A percentile compares a stretch with the other conserved stretches of the same genome.
Conservation (phyloP, 2,113 vertebrate species). For the Clarias batrachus region DNA sequence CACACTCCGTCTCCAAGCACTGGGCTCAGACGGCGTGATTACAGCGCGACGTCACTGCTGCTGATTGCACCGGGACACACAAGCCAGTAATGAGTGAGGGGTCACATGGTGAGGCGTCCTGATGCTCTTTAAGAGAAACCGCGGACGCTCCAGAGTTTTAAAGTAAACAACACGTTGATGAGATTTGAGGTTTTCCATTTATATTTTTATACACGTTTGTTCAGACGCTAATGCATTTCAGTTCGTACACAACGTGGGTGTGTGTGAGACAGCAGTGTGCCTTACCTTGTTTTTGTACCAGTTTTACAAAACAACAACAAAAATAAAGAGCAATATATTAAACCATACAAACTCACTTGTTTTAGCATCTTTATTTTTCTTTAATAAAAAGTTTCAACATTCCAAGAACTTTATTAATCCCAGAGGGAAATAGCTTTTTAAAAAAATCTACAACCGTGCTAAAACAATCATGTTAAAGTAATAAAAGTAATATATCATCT, state of each 20-base stretch:
- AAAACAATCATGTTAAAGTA: background rate
- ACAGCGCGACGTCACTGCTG: too few species aligned
- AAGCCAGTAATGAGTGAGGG: background rate
- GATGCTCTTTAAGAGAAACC: background rate
- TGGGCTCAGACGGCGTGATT: background rate
- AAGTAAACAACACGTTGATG: too few species aligned
- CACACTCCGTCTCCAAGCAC: too few species aligned
- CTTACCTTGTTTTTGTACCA: background rate
- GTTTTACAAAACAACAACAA: background rate
- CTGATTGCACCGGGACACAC: background rate
- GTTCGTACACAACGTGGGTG: too few species aligned
- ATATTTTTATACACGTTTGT: background rate
- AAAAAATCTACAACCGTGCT: background rate
- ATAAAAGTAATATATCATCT: background rate
- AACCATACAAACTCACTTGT: background rate
- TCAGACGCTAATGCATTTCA: background rate
- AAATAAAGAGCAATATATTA: background rate
- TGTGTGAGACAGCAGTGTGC: background rate
- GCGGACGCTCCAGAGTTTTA: background rate
- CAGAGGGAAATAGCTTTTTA: too few species aligned
- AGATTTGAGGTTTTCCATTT: background rate
- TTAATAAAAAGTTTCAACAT: background rate
- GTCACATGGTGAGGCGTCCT: background rate
- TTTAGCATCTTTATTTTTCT: background rate
- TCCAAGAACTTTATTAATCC: too few species aligned